Percentiles rank a stretch among this genome's conserved stretches.
Conservation (phyloP, 1,140 invertebrate genomes). For the Diuraphis noxia region DNA sequence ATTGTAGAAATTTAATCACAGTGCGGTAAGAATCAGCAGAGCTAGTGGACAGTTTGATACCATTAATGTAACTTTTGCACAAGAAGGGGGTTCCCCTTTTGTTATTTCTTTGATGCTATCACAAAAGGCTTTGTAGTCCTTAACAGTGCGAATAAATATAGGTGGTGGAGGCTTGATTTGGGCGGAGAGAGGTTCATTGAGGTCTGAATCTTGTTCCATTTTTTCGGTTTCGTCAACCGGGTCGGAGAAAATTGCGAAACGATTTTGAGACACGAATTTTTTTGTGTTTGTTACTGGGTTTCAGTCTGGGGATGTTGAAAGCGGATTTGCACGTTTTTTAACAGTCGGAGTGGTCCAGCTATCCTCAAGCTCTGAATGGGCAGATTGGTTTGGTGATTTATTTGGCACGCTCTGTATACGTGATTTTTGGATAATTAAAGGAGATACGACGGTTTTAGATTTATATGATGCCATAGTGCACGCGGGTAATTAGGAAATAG, state of each 20-base stretch:
- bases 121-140: background rate
- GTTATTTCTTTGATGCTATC: background rate
- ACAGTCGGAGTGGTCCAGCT: background rate
- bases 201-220: background rate
- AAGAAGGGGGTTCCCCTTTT: too few species aligned
- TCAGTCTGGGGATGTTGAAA: background rate
- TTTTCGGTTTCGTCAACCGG: background rate
- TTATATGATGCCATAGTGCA: too few species aligned
- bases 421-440: too few species aligned
- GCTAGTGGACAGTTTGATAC: background rate
- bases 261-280: background rate
- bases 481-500: too few species aligned
- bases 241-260: background rate
- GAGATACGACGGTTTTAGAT: too few species aligned
- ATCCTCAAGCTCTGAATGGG: background rate
- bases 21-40: background rate
- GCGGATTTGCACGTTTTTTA: background rate
- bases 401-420: too few species aligned
- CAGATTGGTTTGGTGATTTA: too few species aligned
- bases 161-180: background rate
- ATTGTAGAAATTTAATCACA: background rate
- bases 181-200: background rate
- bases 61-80: background rate
- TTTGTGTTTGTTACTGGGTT: background rate
- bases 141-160: background rate